Evolutionary conservation across 2,888 invertebrate genomes (phyloP), one percentile per base, ranked within the genome.

Genomic region (Trichogramma dendrolimi): DNA sequence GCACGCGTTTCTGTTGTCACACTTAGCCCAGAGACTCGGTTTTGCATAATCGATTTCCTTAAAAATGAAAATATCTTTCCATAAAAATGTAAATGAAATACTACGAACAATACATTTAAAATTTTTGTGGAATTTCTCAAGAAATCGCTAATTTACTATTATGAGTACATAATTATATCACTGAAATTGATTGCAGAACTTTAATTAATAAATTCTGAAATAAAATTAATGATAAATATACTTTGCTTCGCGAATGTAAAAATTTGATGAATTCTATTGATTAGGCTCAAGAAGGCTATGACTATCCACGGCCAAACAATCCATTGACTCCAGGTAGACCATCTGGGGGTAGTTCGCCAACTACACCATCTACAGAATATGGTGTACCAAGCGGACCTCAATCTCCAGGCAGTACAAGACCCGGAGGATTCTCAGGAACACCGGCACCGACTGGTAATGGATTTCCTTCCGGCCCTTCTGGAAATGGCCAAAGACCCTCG

Each of bases 251-350:
- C 3, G 27, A 27, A 27, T 27, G 3, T 27, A 27, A 27, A 27
- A 27, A 27, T 27, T 27, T 27, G 27, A 27, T 27, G 27, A 27
- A 27, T 27, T 27, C 3, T 27, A 27, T 27, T 27, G 27, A 27
- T 42, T 58, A 87, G 86, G 85, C 83, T 58, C 89, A 91, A 81
- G 85, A 83, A 73, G 90, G 91, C 27, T 92, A 92, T 75, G 86
- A 85, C 67, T 92, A 92, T 79, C 87, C 87, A 67, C 84, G 86
- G 64, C 91, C 90, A 6, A 83, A 83, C 55, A 83, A 85, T 69
- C 86, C 86, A 1, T 83, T 88, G 68, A 75, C 73, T 58, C 71
- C 76, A 46, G 80, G 81, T 10, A 65, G 67, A 62, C 69, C 71
- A 38, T 62, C 66, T 55, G 67, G 70, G 41, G 69, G 72, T 50